Conservation (phyloP, 1,140 invertebrate genomes). For the Formica selysi region DNA sequence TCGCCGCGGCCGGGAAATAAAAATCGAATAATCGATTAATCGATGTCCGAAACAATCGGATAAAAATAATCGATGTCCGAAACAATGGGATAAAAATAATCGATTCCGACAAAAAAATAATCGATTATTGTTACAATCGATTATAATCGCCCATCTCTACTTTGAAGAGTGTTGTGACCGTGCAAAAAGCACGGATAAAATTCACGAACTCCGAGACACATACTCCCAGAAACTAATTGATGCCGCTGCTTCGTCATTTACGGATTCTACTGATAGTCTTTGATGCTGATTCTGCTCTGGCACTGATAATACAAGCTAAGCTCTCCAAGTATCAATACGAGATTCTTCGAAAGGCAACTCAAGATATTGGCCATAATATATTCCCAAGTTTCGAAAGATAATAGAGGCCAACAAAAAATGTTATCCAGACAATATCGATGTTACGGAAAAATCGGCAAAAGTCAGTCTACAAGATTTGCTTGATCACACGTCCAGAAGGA, state of each 20-base stretch:
- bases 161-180: conserved; percentile 24
- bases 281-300: conserved; percentile 1
- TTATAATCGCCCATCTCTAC: too few species aligned
- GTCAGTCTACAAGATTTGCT: conserved; percentile 37
- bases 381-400: conserved; percentile 27
- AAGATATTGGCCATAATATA: conserved; percentile 31
- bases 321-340: conserved; percentile 32
- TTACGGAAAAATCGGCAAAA: conserved; percentile 16
- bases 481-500: conserved; percentile 20
- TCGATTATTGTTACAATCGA: too few species aligned
- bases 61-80: too few species aligned
- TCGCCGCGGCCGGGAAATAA: too few species aligned
- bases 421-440: conserved; percentile 23
- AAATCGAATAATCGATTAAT: too few species aligned
- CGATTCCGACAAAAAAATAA: too few species aligned
- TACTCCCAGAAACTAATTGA: conserved; percentile 15
- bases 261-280: neutral
- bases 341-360: conserved; percentile 6
- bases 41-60: too few species aligned
- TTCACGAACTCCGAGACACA: neutral
- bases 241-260: conserved; percentile 27
- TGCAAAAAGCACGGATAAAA: conserved; percentile 9
- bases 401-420: conserved; percentile 3
- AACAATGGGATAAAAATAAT: too few species aligned
- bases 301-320: conserved; percentile 21